A percentile compares a stretch with the other conserved stretches of the same genome.
Evolutionary conservation across 2,113 vertebrate genomes (phyloP).

Genomic region (Craseonycteris thonglongyai): DNA sequence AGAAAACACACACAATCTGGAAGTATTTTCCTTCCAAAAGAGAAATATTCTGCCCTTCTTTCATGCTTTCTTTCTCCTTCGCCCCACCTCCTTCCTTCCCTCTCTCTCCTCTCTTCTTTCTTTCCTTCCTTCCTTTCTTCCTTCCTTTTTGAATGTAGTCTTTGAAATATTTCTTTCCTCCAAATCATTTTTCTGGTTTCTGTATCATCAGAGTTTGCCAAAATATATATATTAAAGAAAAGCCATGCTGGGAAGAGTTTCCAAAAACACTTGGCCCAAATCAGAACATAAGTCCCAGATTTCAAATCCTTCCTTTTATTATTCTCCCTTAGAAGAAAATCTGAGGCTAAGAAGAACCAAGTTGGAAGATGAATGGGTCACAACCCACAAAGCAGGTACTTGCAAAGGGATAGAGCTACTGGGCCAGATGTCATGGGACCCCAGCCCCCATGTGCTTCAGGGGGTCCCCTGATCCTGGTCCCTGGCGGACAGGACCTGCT

Average conservation of each 20-base stretch:
- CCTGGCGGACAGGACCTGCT: neutral
- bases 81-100: neutral
- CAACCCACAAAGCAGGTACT: neutral
- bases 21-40: slow-evolving; percentile 40
- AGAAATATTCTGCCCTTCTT: slow-evolving; percentile 8
- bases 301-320: neutral
- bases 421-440: neutral
- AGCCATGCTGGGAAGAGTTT: neutral
- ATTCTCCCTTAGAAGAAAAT: neutral
- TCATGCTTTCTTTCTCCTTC: neutral
- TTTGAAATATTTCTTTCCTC: neutral
- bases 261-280: neutral
- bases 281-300: neutral
- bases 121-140: neutral
- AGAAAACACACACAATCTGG: neutral
- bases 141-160: neutral
- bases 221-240: neutral
- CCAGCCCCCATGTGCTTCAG: neutral
- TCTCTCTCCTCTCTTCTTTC: neutral
- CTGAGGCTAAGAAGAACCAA: neutral
- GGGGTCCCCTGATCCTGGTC: neutral
- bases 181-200: neutral
- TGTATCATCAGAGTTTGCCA: neutral
- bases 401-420: neutral
- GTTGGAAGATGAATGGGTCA: neutral